Base-by-base conservation (phyloP, 2,797 vertebrate species). In the Esox lucius region DNA sequence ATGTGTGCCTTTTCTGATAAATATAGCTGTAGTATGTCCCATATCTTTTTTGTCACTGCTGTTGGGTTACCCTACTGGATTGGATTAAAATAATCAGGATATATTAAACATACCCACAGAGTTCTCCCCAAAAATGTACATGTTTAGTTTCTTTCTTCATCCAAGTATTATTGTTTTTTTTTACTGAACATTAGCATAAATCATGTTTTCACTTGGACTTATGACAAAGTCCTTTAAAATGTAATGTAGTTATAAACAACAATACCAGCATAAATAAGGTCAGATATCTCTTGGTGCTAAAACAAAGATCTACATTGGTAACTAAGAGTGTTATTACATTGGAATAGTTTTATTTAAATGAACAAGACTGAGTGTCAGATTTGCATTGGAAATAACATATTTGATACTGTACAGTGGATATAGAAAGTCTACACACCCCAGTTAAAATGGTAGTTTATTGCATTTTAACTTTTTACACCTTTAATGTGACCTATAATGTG, bases 31-130 rank as follows among this genome's bases (percentile, higher is more conserved):
- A 64, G 16, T 26, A 64, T 49, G 11, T 70, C 35, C 13, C 67
- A 69, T 69, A 69, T 24, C 9, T 74, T 73, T 79, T 71, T 69
- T 67, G 62, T 74, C 73, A 61, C 73, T 68, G 56, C 75, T 46
- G 78, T 65, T 76, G 48, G 71, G 35, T 74, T 46, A 9, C 28
- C 28, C 46, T 64, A 73, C 26, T 42, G 64, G 51, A 68, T 76
- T 76, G 49, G 56, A 75, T 69, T 77, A 46, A 59, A 24, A n/a
- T 61, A 46, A 35, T 61, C 46, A 35, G 33, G 59, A 26, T 22
- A 66, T 46, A 70, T 48, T 48, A 22, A 15, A 16, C 5, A 49
- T 51, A 64, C 61, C 61, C 24, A 56, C 12, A 5, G 12, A 62
- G 11, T 22, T 26, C 26, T 28, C 1, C 12, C 24, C 12, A 51